Conservation (phyloP, 1,140 invertebrate genomes). For the Meloidogyne chitwoodi region DNA sequence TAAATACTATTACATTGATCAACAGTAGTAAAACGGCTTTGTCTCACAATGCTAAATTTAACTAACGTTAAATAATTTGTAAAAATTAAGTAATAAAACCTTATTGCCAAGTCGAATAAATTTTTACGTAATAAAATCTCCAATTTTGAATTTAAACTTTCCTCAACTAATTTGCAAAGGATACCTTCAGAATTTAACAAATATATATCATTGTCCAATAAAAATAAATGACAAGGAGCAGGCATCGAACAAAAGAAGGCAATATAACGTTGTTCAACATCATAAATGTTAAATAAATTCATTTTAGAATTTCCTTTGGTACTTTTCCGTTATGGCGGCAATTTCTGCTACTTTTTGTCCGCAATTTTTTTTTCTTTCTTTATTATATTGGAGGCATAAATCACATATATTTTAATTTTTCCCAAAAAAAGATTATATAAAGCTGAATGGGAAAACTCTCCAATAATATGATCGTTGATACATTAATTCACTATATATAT, state of each 20-base stretch:
- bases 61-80: background rate
- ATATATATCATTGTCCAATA: conserved; percentile 34
- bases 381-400: too few species aligned
- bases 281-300: conserved; percentile 50
- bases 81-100: conserved; percentile 16
- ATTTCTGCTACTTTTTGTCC: too few species aligned
- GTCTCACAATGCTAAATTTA: conserved; percentile 51
- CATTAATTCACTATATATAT: too few species aligned
- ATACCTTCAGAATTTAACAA: conserved; percentile 41
- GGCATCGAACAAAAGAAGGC: conserved; percentile 53
- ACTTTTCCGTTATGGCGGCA: too few species aligned
- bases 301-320: conserved; percentile 33
- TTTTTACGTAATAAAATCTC: conserved; percentile 53
- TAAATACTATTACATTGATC: conserved; percentile 43
- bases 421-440: too few species aligned
- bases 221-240: conserved; percentile 38
- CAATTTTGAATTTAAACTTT: conserved; percentile 48
- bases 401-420: too few species aligned
- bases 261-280: conserved; percentile 50
- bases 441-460: too few species aligned
- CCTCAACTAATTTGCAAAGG: conserved; percentile 45
- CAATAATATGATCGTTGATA: too few species aligned
- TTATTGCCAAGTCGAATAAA: conserved; percentile 53
- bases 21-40: conserved; percentile 20
- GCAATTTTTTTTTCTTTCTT: too few species aligned